phyloP scores from a whole-genome alignment of 2,888 invertebrate genomes.

The Parthenolecanium corni region DNA sequence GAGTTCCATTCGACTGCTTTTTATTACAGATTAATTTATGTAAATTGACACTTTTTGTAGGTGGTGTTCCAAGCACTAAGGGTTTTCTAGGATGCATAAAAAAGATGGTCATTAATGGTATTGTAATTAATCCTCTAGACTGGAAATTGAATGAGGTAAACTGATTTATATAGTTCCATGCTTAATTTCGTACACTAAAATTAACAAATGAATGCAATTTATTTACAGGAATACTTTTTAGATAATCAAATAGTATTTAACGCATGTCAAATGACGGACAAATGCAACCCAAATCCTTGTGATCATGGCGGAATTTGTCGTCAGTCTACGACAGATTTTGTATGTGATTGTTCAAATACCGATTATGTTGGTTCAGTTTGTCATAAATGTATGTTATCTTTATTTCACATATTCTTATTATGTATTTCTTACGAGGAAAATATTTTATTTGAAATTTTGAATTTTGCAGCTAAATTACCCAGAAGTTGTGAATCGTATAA shows the following conservation, averaged over 20 bases:
- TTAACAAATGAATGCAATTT: neutral
- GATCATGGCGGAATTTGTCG: conserved; percentile 77
- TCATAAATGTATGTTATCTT: conserved; percentile 60
- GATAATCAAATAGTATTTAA: conserved; percentile 70
- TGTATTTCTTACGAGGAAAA: no score
- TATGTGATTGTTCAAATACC: conserved; percentile 75
- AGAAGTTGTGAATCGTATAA: conserved; percentile 79
- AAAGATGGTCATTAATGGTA: conserved; percentile 77
- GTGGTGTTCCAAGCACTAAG: conserved; percentile 44
- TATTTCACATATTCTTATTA: neutral
- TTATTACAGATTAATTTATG: no score
- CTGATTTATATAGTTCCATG: neutral
- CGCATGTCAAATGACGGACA: conserved; percentile 80
- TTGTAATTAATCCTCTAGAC: conserved; percentile 67
- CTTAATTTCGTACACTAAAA: neutral
- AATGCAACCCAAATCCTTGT: conserved; percentile 95
- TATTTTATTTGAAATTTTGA: neutral
- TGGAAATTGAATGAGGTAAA: conserved; percentile 46
- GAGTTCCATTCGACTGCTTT: no score
- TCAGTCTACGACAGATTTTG: conserved; percentile 78
- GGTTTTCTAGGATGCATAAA: conserved; percentile 91
- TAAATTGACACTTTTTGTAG: conserved; percentile 35
- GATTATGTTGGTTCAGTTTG: conserved; percentile 94
- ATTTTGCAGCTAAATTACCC: conserved; percentile 57
- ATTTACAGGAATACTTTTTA: conserved; percentile 58